phyloP scores from a whole-genome alignment of 2,113 vertebrate species.

The Cochlearius cochlearius region DNA sequence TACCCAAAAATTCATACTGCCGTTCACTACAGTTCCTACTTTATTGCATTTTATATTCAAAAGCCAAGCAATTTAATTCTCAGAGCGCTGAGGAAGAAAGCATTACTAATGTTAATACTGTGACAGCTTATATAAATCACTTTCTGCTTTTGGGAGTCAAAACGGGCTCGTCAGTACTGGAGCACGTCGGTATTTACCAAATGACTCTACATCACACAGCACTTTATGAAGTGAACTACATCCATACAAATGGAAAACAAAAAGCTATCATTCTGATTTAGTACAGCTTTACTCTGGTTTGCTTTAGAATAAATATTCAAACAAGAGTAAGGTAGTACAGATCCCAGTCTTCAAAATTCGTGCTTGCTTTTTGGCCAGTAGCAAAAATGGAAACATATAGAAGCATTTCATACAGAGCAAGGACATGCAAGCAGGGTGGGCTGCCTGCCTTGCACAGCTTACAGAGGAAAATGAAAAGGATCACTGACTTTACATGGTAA shows the following conservation, averaged over 20 bases:
- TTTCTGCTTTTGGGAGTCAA: not conserved
- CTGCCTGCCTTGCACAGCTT: not conserved
- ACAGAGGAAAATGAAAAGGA: not conserved
- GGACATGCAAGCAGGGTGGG: not conserved
- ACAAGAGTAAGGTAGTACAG: not conserved
- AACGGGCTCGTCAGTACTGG: not conserved
- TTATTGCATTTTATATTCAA: not conserved
- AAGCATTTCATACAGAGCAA: not conserved
- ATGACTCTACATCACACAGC: not conserved
- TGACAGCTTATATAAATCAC: not conserved
- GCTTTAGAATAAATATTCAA: not conserved
- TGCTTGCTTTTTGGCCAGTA: not conserved
- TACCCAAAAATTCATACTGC: not conserved
- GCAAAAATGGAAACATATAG: not conserved
- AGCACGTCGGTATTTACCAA: not conserved
- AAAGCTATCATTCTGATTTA: not conserved
- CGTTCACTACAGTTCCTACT: not conserved
- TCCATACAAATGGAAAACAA: not conserved
- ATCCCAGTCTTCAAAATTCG: not conserved
- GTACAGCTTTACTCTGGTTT: not conserved
- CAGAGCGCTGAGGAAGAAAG: not conserved
- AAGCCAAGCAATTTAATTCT: not conserved
- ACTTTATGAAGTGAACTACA: not conserved
- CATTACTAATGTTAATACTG: not conserved
- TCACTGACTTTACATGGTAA: not conserved